Conservation (phyloP, 1,140 invertebrate species). For the Temnothorax longispinosus region DNA sequence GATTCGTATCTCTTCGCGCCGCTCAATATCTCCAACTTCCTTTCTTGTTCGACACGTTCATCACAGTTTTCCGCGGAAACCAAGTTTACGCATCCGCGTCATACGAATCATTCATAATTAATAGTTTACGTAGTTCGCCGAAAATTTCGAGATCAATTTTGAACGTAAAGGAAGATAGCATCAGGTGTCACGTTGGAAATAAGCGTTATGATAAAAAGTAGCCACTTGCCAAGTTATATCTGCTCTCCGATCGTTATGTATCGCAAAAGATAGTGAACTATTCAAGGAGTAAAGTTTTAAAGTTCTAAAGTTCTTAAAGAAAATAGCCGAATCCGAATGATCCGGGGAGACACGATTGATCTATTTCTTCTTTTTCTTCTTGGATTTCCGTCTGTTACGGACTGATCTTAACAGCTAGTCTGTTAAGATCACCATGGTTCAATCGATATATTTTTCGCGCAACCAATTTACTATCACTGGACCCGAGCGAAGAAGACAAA, state of each 20-base stretch:
- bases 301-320: not conserved
- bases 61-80: constrained; percentile 10
- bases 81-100: not conserved
- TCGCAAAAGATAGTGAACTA: not conserved
- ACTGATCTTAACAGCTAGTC: too few relatives aligned
- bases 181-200: not conserved
- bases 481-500: constrained; percentile 50
- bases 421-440: not conserved
- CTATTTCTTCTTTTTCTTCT: not conserved
- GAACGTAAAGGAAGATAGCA: not conserved
- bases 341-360: not conserved
- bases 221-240: not conserved
- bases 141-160: not conserved
- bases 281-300: not conserved
- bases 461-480: not conserved
- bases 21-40: constrained; percentile 25
- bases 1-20: constrained; percentile 36
- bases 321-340: not conserved
- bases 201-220: not conserved
- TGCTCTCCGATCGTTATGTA: not conserved
- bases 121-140: not conserved
- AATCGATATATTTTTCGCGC: constrained; percentile 8
- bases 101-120: not conserved
- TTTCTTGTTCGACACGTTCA: constrained; percentile 32
- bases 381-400: not conserved